phyloP scores from a whole-genome alignment of 2,888 invertebrate species.

The Camptogramma bilineatum region DNA sequence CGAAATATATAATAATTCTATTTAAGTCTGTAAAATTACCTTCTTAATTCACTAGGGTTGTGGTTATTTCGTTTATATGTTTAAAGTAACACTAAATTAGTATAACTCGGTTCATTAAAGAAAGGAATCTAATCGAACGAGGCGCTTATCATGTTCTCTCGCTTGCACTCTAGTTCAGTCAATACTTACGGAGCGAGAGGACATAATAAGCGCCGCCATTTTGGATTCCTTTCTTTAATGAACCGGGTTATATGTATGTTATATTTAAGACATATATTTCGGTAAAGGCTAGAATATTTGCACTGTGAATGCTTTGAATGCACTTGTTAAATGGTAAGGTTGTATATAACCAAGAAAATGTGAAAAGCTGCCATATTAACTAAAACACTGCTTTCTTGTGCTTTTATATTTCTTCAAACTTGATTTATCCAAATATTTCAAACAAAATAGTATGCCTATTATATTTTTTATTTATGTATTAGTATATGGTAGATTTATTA shows the following conservation, averaged over 20 bases:
- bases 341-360: constrained; percentile 43
- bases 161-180: no score
- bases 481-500: constrained; percentile 39
- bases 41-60: constrained; percentile 37
- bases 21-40: constrained; percentile 12
- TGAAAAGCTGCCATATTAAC: constrained; percentile 60
- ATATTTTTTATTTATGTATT: constrained; percentile 27
- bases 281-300: constrained; percentile 34
- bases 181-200: no score
- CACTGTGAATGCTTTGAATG: constrained; percentile 58
- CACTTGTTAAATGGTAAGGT: constrained; percentile 48
- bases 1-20: constrained; percentile 33
- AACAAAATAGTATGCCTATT: not conserved
- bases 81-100: constrained; percentile 1
- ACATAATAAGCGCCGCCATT: no score
- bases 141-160: no score
- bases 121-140: no score
- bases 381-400: constrained; percentile 69
- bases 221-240: no score
- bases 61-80: constrained; percentile 35
- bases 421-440: constrained; percentile 4
- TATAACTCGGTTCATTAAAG: no score
- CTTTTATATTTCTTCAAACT: constrained; percentile 47
- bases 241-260: constrained; percentile 29
- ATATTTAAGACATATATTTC: constrained; percentile 30